Evolutionary conservation across 2,113 vertebrate genomes (phyloP), one percentile per base, ranked within the genome.

Genomic region (Castor canadensis): DNA sequence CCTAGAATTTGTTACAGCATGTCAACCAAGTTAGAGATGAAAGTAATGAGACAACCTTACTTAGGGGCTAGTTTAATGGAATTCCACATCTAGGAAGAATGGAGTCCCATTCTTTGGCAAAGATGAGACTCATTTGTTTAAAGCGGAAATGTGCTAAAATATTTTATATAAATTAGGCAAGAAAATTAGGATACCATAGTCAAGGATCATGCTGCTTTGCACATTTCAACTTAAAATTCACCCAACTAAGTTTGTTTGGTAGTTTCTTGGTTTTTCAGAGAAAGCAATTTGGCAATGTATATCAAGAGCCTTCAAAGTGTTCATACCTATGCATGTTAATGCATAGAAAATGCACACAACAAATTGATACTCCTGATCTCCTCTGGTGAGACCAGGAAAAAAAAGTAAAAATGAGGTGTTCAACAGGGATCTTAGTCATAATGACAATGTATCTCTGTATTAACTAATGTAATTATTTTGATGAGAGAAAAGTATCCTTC

Each of bases 161-260:
- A 73, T 66, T 96, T 93, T 47, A 38, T 73, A 94, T 91, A 72
- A 81, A 52, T 89, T 72, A 87, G n/a, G 64, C 38, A 95, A 91
- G 22, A 79, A 62, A 49, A 62, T 32, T 9, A 58, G 35, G 9
- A 12, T 88, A 22, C 38, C 52, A 45, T 54, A 43, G 1, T 87
- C 40, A 93, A 62, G 17, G 22, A 82, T 19, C 15, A 40, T 32
- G 10, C 54, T 93, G 54, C 69, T 91, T 89, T 93, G 32, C 20
- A 76, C 64, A 86, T 35, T 96, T 96, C 62, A 72, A 88, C 56
- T 91, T 93, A 54, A 96, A 95, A 71, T 77, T 88, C 43, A 76
- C 35, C 9, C 30, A 90, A 19, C 12, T 77, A 83, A 86, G 45
- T 69, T 45, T 92, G 8, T 71, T 96, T 66, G 26, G n/a, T n/a